Evolutionary conservation across 2,888 invertebrate species (phyloP), one percentile per base, ranked within the genome.

Genomic region (Phlogophora meticulosa): DNA sequence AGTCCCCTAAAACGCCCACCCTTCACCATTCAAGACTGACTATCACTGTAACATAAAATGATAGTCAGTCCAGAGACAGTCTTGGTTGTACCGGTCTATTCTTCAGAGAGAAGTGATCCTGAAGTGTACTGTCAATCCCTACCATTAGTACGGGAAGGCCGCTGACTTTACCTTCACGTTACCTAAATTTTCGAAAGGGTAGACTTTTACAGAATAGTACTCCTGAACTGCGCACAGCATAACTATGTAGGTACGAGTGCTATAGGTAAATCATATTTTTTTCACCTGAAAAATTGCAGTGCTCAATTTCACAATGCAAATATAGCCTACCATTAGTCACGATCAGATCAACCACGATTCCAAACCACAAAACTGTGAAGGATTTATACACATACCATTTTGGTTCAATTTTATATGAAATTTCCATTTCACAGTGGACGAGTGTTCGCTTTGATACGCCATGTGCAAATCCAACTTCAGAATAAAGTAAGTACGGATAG

Each of bases 331-430:
- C 76, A 72, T 77, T 80, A 76, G 55, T 49, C 72, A 75, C 70
- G 81, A 82, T 86, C 84, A 75, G 83, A 86, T 86, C 78, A 80
- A 77, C 78, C 70, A 77, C 74, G 70, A 80, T 65, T 76, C 59
- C 60, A 72, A 72, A 81, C 82, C 82, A 38, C 76, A 83, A 76
- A 68, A 73, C 64, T 61, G 52, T 59, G 48, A 67, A 77, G 76
- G 77, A 80, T 86, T 86, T 84, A 85, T 81, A 69, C 46, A 69
- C 66, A 61, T 52, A 38, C 40, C 63, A 64, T 79, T 81, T 77
- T 58, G 70, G 70, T 59, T n/a, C 53, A 69, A 82, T 82, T 84
- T 82, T 65, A 76, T 77, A 75, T 81, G 58, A 72, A 75, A 79
- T 79, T 79, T 72, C 52, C 57, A 74, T 76, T 78, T 67, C 51